Conservation (phyloP, 2,888 invertebrate species). For the Conops quadrifasciatus region DNA sequence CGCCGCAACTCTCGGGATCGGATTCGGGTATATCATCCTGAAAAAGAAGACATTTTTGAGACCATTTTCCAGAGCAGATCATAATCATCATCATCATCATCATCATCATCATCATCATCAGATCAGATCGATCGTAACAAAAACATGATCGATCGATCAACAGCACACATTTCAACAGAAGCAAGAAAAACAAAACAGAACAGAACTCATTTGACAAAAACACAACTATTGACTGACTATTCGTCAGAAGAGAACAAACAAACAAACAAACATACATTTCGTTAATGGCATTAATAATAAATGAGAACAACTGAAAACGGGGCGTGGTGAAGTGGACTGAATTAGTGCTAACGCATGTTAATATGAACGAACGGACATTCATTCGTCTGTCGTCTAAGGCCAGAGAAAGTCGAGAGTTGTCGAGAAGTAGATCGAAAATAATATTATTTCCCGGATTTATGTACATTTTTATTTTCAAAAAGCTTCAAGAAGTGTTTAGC, state of each 20-base stretch:
- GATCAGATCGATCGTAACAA: too few species aligned
- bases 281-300: background rate
- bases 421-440: conserved; percentile 34
- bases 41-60: conserved; percentile 38
- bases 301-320: background rate
- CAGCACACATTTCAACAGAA: background rate
- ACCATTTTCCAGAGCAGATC: background rate
- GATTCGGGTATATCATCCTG: conserved; percentile 65
- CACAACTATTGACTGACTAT: background rate
- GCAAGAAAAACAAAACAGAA: background rate
- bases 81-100: conserved; percentile 35
- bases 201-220: background rate
- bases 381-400: conserved; percentile 64
- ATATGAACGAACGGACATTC: conserved; percentile 40
- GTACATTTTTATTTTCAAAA: background rate
- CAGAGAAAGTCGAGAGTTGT: conserved; percentile 52
- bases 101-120: too few species aligned
- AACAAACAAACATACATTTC: too few species aligned
- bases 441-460: background rate
- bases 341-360: conserved; percentile 23
- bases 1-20: conserved; percentile 64
- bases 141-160: conserved; percentile 21
- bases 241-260: background rate
- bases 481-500: background rate
- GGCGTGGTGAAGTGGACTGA: too few species aligned